These are phyloP conservation scores for Prostheceraeus crozeri DNA, from an alignment of 2,888 invertebrate genomes.

Conservation along the genomic window DNA sequence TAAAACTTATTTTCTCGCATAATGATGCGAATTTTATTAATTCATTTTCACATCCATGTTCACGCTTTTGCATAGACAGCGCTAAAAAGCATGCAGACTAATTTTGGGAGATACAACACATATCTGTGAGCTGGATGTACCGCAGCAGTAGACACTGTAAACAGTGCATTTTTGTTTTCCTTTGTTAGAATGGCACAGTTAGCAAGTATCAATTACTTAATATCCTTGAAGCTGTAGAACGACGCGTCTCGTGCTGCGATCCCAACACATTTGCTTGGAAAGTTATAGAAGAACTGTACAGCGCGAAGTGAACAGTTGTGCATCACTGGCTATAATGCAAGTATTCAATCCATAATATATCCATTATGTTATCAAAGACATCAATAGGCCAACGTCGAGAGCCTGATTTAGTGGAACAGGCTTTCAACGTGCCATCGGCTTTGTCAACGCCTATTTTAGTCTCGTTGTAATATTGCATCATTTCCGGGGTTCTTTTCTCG, in stretches of 20 bases:
- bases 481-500: constrained; percentile 25
- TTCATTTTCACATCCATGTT: too few species aligned
- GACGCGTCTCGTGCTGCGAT: constrained; percentile 25
- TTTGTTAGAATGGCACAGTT: constrained; percentile 26
- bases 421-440: constrained; percentile 16
- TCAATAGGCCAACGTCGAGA: constrained; percentile 15
- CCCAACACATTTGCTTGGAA: constrained; percentile 20
- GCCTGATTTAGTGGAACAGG: constrained; percentile 7
- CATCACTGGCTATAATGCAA: constrained; percentile 21
- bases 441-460: constrained; percentile 25
- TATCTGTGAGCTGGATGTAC: constrained; percentile 19
- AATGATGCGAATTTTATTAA: too few species aligned
- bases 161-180: constrained; percentile 22
- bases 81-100: too few species aligned
- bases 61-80: too few species aligned
- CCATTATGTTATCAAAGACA: constrained; percentile 25
- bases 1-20: too few species aligned
- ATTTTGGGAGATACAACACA: too few species aligned
- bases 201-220: constrained; percentile 11
- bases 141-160: constrained; percentile 20
- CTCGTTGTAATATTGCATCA: constrained; percentile 27
- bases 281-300: neutral
- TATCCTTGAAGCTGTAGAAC: constrained; percentile 17
- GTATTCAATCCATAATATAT: constrained; percentile 23
- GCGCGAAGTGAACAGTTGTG: constrained; percentile 14